These are phyloP conservation scores for Vesta saturnalis DNA, from an alignment of 2,888 invertebrate genomes.

Conservation along the genomic window DNA sequence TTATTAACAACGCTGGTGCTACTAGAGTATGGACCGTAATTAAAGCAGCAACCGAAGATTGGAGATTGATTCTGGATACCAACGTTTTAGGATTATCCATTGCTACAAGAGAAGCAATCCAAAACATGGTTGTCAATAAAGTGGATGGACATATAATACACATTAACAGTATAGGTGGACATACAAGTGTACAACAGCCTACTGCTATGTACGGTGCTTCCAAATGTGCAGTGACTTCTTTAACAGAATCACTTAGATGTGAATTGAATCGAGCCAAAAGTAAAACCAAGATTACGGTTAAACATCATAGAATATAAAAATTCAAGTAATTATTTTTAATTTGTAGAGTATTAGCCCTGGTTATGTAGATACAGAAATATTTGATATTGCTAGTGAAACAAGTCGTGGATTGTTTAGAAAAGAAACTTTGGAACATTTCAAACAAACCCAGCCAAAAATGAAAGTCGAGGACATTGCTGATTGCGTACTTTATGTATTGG, in stretches of 20 bases:
- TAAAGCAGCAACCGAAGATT: slow-evolving; percentile 42
- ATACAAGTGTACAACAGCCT: neutral
- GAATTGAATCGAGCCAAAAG: neutral
- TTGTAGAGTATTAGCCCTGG: slow-evolving; percentile 58
- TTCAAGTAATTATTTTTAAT: slow-evolving; percentile 29
- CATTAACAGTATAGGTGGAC: slow-evolving; percentile 9
- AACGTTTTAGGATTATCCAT: slow-evolving; percentile 43
- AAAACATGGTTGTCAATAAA: slow-evolving; percentile 42
- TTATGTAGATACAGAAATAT: neutral
- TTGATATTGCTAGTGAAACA: neutral
- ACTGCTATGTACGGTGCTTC: neutral
- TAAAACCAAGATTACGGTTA: slow-evolving; percentile 12
- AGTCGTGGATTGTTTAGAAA: neutral
- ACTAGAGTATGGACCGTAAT: slow-evolving; percentile 23
- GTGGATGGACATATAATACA: slow-evolving; percentile 35
- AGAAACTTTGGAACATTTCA: neutral
- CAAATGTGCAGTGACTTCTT: neutral
- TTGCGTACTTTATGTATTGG: neutral
- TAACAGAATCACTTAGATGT: neutral
- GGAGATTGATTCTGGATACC: slow-evolving; percentile 46
- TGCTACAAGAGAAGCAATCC: slow-evolving; percentile 42
- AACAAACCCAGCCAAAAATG: neutral
- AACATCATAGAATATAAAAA: slow-evolving; percentile 3
- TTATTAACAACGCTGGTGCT: slow-evolving; percentile 43
- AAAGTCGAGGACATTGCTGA: neutral